These are phyloP conservation scores for Rhinella marina DNA, from an alignment of 2,797 vertebrate genomes.

Conservation along the genomic window DNA sequence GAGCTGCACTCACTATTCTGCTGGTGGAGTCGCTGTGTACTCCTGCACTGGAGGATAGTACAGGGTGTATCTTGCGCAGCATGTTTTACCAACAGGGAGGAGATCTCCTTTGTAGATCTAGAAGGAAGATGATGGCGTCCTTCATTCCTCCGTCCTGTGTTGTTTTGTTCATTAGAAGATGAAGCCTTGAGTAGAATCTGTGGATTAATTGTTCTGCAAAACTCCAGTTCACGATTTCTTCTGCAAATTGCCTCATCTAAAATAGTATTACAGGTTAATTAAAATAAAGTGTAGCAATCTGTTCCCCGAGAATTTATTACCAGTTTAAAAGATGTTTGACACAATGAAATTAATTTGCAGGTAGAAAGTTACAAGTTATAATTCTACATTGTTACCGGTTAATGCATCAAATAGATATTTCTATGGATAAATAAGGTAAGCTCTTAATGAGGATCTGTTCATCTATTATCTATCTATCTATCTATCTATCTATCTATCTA, in stretches of 20 bases:
- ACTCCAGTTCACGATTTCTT: slow-evolving; percentile 20
- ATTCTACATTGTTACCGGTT: slow-evolving; percentile 13
- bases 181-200: not conserved
- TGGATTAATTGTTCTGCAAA: slow-evolving; percentile 19
- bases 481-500: slow-evolving; percentile 13
- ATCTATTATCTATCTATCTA: slow-evolving; percentile 10
- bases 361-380: slow-evolving; percentile 12
- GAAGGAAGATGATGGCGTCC: not conserved
- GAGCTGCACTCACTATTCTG: no score
- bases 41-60: not conserved
- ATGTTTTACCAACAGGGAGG: not conserved
- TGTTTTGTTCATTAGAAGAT: not conserved
- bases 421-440: slow-evolving; percentile 1
- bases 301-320: slow-evolving; percentile 37
- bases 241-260: slow-evolving; percentile 41
- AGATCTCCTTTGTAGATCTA: not conserved
- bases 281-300: slow-evolving; percentile 44
- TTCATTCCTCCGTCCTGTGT: not conserved
- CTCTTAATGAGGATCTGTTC: not conserved
- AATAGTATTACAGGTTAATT: slow-evolving; percentile 40
- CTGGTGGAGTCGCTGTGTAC: no score
- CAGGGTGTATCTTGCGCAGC: not conserved
- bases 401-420: slow-evolving; percentile 17
- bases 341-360: slow-evolving; percentile 38
- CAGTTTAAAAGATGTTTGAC: slow-evolving; percentile 38